Conservation (phyloP, 2,113 vertebrate genomes). For the Solea senegalensis region DNA sequence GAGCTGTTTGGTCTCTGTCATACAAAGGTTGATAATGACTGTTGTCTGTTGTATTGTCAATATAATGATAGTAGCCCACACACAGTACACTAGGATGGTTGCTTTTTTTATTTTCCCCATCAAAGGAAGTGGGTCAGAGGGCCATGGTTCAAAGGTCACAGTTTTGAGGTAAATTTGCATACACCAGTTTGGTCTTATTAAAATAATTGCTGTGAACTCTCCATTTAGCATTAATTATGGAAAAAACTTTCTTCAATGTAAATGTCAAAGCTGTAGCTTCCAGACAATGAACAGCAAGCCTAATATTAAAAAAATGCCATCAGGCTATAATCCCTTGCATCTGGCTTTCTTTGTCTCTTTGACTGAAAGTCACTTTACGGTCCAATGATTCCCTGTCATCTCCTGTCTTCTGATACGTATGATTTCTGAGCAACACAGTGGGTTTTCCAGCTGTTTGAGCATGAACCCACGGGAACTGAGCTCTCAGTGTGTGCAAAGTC, state of each 20-base stretch:
- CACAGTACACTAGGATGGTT: neutral
- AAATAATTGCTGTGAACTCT: neutral
- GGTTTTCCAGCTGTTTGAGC: conserved; percentile 23
- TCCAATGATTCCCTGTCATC: conserved; percentile 21
- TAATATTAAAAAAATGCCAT: conserved; percentile 8
- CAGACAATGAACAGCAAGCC: conserved; percentile 1
- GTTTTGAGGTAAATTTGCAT: conserved; percentile 1
- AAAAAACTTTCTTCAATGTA: conserved; percentile 12
- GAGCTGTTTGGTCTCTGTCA: no score
- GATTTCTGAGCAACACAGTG: conserved; percentile 26
- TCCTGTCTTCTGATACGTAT: conserved; percentile 37
- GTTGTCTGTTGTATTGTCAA: neutral
- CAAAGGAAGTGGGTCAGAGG: no score
- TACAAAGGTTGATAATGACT: neutral
- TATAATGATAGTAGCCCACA: neutral
- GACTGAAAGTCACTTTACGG: conserved; percentile 21
- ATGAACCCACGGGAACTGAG: conserved; percentile 20
- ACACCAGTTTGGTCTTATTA: conserved; percentile 16
- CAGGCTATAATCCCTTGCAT: conserved; percentile 17
- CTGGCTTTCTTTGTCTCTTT: conserved; percentile 11
- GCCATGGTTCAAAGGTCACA: no score
- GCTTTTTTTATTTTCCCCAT: no score
- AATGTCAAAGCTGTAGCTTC: conserved; percentile 42
- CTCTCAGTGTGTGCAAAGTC: conserved; percentile 44
- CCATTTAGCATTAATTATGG: neutral